A percentile compares a stretch with the other conserved stretches of the same genome.
phyloP scores from a whole-genome alignment of 2,797 vertebrate species.

The Lagodon rhomboides region DNA sequence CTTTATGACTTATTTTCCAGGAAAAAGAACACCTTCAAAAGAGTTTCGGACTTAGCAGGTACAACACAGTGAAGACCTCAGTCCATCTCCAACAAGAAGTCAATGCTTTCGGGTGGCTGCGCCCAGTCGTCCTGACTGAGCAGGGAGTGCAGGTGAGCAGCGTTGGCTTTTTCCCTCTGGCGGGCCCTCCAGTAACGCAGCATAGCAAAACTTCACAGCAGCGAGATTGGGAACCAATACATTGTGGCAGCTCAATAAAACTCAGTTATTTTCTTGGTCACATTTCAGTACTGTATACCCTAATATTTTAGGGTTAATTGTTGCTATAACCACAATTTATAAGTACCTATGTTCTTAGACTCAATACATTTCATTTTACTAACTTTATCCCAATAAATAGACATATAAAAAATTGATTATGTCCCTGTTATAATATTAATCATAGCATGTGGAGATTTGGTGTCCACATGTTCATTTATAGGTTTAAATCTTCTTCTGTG shows the following conservation, averaged over 20 bases:
- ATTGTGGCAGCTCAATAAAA: neutral
- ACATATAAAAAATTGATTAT: too few species aligned
- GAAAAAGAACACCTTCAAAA: neutral
- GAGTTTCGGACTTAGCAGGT: neutral
- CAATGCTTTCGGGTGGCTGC: constrained; percentile 67
- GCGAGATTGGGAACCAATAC: constrained; percentile 72
- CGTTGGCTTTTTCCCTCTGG: constrained; percentile 73
- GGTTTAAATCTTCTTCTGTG: too few species aligned
- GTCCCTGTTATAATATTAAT: too few species aligned
- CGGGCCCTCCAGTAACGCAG: constrained; percentile 73
- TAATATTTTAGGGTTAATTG: neutral
- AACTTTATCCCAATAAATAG: too few species aligned
- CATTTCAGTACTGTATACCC: neutral
- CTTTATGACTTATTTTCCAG: neutral
- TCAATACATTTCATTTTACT: too few species aligned
- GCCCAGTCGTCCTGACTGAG: constrained; percentile 70
- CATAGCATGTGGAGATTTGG: too few species aligned
- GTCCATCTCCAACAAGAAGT: constrained; percentile 69
- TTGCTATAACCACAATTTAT: neutral
- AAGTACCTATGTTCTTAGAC: too few species aligned
- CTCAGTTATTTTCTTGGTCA: neutral
- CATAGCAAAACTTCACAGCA: constrained; percentile 79
- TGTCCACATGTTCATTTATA: too few species aligned
- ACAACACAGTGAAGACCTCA: constrained; percentile 21
- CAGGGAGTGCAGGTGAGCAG: constrained; percentile 75